Evolutionary conservation across 2,888 invertebrate species (phyloP).

Genomic region (Drosophila algonquin): DNA sequence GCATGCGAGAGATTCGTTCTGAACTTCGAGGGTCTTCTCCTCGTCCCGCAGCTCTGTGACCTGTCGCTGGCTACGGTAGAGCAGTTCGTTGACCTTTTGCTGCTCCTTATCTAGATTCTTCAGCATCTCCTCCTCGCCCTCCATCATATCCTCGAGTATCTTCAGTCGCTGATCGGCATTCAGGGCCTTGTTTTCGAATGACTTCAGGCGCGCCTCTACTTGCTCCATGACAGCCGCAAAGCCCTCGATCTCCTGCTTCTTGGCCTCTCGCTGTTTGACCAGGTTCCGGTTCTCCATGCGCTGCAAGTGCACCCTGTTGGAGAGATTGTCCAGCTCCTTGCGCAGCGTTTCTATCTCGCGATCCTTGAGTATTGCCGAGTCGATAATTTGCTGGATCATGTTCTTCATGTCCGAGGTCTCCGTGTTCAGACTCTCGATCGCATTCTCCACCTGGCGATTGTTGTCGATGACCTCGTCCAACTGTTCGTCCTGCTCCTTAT

Average conservation of each 20-base stretch:
- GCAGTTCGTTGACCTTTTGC: conserved; percentile 74
- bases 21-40: conserved; percentile 66
- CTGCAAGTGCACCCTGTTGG: conserved; percentile 77
- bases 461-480: conserved; percentile 85
- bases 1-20: conserved; percentile 69
- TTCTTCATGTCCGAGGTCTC: conserved; percentile 82
- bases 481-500: conserved; percentile 85
- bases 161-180: conserved; percentile 81
- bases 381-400: conserved; percentile 80
- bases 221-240: conserved; percentile 55
- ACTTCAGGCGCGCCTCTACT: conserved; percentile 66
- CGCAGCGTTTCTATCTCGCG: conserved; percentile 82
- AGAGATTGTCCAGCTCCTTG: conserved; percentile 80
- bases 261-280: conserved; percentile 55
- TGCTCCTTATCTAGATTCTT: conserved; percentile 75
- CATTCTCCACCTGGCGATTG: conserved; percentile 85
- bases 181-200: conserved; percentile 75
- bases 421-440: conserved; percentile 83
- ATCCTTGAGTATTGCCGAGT: conserved; percentile 81
- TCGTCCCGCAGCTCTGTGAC: conserved; percentile 74
- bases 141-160: conserved; percentile 82
- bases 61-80: conserved; percentile 81
- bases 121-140: conserved; percentile 76
- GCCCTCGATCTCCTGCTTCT: conserved; percentile 59
- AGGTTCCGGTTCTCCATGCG: conserved; percentile 80